Evolutionary conservation across 2,888 invertebrate genomes (phyloP).

Genomic region (Drosophila paucipuncta): DNA sequence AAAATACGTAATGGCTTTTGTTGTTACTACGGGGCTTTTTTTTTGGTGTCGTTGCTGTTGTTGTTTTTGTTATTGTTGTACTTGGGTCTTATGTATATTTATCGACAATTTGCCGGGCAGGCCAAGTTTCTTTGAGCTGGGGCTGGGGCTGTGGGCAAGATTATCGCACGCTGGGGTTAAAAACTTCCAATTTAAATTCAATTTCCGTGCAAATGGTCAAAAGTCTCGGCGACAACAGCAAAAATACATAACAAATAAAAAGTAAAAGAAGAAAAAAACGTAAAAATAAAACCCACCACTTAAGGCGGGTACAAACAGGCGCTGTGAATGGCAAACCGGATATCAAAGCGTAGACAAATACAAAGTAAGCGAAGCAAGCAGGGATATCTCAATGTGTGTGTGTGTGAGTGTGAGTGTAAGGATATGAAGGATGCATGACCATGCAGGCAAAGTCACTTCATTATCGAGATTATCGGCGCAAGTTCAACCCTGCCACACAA

Average conservation of each 20-base stretch:
- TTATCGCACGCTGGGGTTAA: slow-evolving; percentile 82
- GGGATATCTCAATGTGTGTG: slow-evolving; percentile 9
- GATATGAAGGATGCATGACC: slow-evolving; percentile 74
- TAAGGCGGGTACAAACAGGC: slow-evolving; percentile 68
- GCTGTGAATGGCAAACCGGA: slow-evolving; percentile 70
- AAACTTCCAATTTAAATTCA: slow-evolving; percentile 83
- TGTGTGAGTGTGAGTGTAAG: slow-evolving; percentile 34
- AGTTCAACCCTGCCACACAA: slow-evolving; percentile 74
- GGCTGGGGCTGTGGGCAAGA: slow-evolving; percentile 53
- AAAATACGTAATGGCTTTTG: slow-evolving; percentile 49
- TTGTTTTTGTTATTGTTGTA: slow-evolving; percentile 29
- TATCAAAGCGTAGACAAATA: slow-evolving; percentile 71
- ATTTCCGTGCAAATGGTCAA: slow-evolving; percentile 83
- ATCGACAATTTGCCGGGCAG: slow-evolving; percentile 64
- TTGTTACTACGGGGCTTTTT: slow-evolving; percentile 27
- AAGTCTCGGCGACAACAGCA: slow-evolving; percentile 74
- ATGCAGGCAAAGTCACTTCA: slow-evolving; percentile 80
- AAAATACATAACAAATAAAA: slow-evolving; percentile 52
- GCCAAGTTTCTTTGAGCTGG: slow-evolving; percentile 14
- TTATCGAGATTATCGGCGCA: slow-evolving; percentile 82
- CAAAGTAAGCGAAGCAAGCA: slow-evolving; percentile 38
- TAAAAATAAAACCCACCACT: slow-evolving; percentile 74
- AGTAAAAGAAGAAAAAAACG: slow-evolving; percentile 27
- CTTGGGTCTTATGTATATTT: slow-evolving; percentile 63
- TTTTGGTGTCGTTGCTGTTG: slow-evolving; percentile 1